Percentiles rank a stretch among this genome's conserved stretches.
Conservation (phyloP, 2,888 invertebrate genomes). For the Drosophila affinis region DNA sequence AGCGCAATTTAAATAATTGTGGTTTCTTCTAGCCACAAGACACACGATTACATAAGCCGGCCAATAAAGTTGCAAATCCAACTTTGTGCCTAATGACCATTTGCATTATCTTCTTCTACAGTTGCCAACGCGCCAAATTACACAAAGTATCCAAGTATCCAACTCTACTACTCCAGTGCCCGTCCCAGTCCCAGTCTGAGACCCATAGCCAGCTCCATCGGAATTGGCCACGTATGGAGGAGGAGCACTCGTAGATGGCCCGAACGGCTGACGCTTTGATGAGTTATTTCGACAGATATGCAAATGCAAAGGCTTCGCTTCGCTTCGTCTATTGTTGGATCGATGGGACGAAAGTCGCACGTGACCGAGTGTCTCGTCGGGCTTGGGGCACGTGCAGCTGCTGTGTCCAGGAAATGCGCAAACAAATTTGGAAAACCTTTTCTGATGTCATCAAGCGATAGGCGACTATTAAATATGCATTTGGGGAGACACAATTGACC, state of each 20-base stretch:
- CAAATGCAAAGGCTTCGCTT: constrained; percentile 45
- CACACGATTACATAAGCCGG: constrained; percentile 59
- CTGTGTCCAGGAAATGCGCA: constrained; percentile 26
- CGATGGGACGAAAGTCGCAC: constrained; percentile 35
- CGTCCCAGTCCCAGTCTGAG: not conserved
- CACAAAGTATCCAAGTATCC: constrained; percentile 36
- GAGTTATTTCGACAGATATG: constrained; percentile 76
- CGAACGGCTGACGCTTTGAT: constrained; percentile 53
- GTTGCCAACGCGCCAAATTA: constrained; percentile 47
- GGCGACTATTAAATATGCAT: constrained; percentile 18
- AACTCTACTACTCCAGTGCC: not conserved
- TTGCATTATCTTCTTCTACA: constrained; percentile 68
- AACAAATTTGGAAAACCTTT: not conserved
- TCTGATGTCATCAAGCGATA: constrained; percentile 10
- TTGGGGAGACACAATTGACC: constrained; percentile 44
- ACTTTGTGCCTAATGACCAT: constrained; percentile 72
- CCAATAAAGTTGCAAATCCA: constrained; percentile 38
- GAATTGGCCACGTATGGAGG: constrained; percentile 30
- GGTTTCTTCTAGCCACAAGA: constrained; percentile 67
- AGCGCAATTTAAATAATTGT: constrained; percentile 75
- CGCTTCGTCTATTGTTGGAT: constrained; percentile 34
- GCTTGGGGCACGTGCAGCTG: constrained; percentile 39
- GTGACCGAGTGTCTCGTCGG: constrained; percentile 14
- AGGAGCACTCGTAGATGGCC: constrained; percentile 50
- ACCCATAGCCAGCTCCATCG: not conserved